Base-by-base conservation (phyloP, 2,888 invertebrate species). In the Leptinotarsa rubiginosa region DNA sequence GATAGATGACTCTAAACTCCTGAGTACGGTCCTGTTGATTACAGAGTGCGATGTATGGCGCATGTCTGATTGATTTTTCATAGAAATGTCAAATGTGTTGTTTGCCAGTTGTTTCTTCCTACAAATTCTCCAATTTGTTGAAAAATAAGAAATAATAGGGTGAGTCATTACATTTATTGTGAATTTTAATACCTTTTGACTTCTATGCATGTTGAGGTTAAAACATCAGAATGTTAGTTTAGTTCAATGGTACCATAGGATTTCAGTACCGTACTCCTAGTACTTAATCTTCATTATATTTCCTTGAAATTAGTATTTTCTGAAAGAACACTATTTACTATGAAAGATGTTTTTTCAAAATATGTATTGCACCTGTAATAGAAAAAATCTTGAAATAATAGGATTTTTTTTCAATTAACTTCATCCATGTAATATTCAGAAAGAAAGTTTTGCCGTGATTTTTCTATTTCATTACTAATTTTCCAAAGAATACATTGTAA, bases 11-110 rank as follows among this genome's bases (percentile, higher is more conserved):
- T 41, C n/a, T 12, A 70, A 74, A 62, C 65, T 70, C 3, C 69
- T 62, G 68, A 76, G 64, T 75, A 74, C 78, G 78, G 78, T 50
- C 47, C 77, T 77, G 77, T 62, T n/a, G 22, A 50, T 20, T 31
- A 18, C 25, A 25, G 22, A 25, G 47, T 10, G 64, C n/a, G 18
- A 18, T 25, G 13, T 49, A 47, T 4, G 72, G 80, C 81, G 81
- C 81, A 81, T 73, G 79, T 16, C 50, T 52, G 47, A 78, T 79
- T 74, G 77, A 79, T 81, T 73, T 50, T 54, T 49, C 47, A 52
- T 70, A 69, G 69, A 80, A 81, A 81, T 81, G 81, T 81, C 80
- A 81, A 76, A 50, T 80, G 77, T 74, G 74, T 75, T 77, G 77
- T 79, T 80, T 77, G 77, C 75, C 3, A 18, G 50, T 41, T 62